Percentiles rank a stretch among this genome's conserved stretches.
phyloP scores from a whole-genome alignment of 2,888 invertebrate genomes.

The Nematopogon swammerdamellus region DNA sequence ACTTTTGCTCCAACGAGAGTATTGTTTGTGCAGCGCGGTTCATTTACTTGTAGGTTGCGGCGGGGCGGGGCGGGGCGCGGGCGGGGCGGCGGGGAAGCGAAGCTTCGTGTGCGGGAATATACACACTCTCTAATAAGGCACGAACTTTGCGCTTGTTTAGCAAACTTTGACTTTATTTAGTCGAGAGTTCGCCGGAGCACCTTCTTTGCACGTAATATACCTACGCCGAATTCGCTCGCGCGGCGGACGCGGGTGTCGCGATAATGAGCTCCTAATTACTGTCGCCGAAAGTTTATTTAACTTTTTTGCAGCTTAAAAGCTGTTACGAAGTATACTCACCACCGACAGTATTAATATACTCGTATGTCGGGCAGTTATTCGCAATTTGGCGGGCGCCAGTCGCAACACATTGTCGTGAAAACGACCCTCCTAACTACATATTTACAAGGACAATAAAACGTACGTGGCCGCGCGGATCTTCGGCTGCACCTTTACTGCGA shows the following conservation, averaged over 20 bases:
- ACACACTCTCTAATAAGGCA: neutral
- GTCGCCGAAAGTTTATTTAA: too few relatives aligned
- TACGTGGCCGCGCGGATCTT: slow-evolving; percentile 22
- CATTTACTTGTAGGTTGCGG: neutral
- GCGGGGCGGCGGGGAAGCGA: neutral
- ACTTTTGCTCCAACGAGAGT: slow-evolving; percentile 20
- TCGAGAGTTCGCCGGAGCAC: neutral
- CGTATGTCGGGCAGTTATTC: too few relatives aligned
- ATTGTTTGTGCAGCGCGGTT: neutral
- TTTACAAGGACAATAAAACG: neutral
- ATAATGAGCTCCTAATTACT: too few relatives aligned
- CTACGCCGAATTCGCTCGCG: too few relatives aligned
- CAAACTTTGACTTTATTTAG: neutral
- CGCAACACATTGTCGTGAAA: too few relatives aligned
- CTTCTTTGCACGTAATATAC: neutral
- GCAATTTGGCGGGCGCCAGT: too few relatives aligned
- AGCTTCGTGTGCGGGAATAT: neutral
- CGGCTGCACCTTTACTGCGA: slow-evolving; percentile 48
- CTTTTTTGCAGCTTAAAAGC: too few relatives aligned
- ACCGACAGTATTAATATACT: too few relatives aligned
- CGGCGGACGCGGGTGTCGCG: too few relatives aligned
- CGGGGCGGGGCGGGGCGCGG: too few relatives aligned
- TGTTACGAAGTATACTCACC: too few relatives aligned
- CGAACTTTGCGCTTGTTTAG: neutral
- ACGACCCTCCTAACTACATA: too few relatives aligned